Evolutionary conservation across 23 tunicate species (phyloP), one percentile per base, ranked within the genome.

Genomic region (Ascidia mentula): DNA sequence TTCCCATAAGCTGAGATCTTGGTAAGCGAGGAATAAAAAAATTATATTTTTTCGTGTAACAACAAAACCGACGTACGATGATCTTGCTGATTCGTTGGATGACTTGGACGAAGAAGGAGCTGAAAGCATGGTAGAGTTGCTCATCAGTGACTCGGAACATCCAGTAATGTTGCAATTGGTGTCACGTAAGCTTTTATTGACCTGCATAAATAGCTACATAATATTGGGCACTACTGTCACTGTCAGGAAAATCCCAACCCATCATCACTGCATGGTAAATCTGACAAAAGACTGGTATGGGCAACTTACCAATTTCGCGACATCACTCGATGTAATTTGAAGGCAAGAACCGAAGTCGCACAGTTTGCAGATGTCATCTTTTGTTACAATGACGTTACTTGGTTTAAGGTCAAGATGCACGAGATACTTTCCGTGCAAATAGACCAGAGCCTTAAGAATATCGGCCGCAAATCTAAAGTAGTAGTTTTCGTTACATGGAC

Each of bases 311-410:
- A 26, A 31, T 18, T 22, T 22, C 4, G 40, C 20, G 32, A 42
- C 32, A 26, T 38, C 46, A 28, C 22, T 36, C 31, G 69, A 22
- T 20, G 70, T 36, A 6, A 81, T 32, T 18, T 28, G 71, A 36
- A 71, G 34, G 69, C 97, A 92, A 0, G 97, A 87, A 2, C 97
- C 97, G 79, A 92, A 92, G 74, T 92, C 97, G 77, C 97, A 92
- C 40, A 92, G 69, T 83, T 87, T 87, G 38, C 97, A 92, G 30
- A 53, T 33, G 72, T 83, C 91, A 12, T 75, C 32, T 36, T 80
- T 38, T 2, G 91, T 87, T 40, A 87, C 86, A 6, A 92, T 72
- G 13, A 92, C 85, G 85, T 92, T 92, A 59, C 97, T 89, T 20
- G 97, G 97, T 75, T 92, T 92, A 46, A 92, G 42, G 73, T 92